Percentiles rank a stretch among this genome's conserved stretches.
These are phyloP conservation scores for Pterois miles DNA, from an alignment of 2,797 vertebrate species.

Conservation along the genomic window DNA sequence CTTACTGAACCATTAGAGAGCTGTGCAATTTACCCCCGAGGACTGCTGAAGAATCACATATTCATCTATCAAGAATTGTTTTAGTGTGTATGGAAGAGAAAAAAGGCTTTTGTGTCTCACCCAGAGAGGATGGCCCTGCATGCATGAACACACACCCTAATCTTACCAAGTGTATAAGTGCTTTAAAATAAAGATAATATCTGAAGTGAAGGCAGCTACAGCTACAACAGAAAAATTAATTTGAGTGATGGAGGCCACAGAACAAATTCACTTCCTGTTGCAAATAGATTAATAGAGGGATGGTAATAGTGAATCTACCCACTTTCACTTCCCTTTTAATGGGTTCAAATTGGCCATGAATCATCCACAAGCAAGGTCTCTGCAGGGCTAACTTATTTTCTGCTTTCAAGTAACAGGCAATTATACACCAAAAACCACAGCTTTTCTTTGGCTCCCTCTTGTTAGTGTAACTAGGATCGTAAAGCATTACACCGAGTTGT, in stretches of 20 bases:
- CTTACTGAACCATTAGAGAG: not conserved
- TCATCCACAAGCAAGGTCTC: constrained; percentile 3
- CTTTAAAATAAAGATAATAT: not conserved
- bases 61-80: not conserved
- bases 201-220: not conserved
- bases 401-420: not conserved
- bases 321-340: not conserved
- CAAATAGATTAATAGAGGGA: constrained; percentile 4
- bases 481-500: not conserved
- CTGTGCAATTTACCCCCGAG: not conserved
- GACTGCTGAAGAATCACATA: not conserved
- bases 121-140: not conserved
- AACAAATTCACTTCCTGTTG: not conserved
- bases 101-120: constrained; percentile 3
- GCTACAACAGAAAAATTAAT: not conserved
- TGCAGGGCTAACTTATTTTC: not conserved
- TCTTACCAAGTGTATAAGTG: not conserved
- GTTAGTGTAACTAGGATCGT: not conserved
- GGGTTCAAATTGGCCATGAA: constrained; percentile 1
- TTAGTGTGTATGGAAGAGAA: not conserved
- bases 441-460: not conserved
- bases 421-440: not conserved
- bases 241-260: not conserved
- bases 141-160: constrained; percentile 17
- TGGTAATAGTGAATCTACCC: not conserved